Conservation (phyloP, 2,888 invertebrate species). For the Cancer borealis region DNA sequence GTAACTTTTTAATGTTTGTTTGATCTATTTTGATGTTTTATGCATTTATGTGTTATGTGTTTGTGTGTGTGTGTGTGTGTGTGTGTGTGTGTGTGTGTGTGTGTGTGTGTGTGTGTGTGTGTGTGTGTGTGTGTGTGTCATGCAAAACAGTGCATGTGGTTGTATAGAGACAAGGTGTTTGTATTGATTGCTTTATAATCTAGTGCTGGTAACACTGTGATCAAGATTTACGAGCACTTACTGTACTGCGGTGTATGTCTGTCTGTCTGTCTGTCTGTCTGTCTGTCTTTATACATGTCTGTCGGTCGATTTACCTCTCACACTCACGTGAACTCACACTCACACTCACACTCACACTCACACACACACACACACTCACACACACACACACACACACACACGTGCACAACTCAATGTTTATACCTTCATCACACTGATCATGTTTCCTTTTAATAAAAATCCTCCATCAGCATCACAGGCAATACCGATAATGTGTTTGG, state of each 20-base stretch:
- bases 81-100: slow-evolving; percentile 50
- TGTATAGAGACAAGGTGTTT: too few relatives aligned
- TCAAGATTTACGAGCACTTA: too few relatives aligned
- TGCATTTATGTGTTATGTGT: background rate
- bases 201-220: too few relatives aligned
- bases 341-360: background rate
- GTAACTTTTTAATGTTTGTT: background rate
- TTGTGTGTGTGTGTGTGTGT: background rate
- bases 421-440: background rate
- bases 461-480: slow-evolving; percentile 26
- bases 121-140: slow-evolving; percentile 31
- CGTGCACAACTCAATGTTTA: background rate
- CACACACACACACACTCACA: background rate
- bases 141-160: background rate
- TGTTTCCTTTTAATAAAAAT: slow-evolving; percentile 4
- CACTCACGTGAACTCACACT: background rate
- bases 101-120: slow-evolving; percentile 49
- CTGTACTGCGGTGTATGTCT: too few relatives aligned
- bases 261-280: background rate
- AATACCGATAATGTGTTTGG: background rate
- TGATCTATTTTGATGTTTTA: background rate
- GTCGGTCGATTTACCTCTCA: background rate
- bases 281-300: background rate
- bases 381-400: background rate
- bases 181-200: too few relatives aligned